phyloP scores from a whole-genome alignment of 1,140 invertebrate species.

The Arion vulgaris region DNA sequence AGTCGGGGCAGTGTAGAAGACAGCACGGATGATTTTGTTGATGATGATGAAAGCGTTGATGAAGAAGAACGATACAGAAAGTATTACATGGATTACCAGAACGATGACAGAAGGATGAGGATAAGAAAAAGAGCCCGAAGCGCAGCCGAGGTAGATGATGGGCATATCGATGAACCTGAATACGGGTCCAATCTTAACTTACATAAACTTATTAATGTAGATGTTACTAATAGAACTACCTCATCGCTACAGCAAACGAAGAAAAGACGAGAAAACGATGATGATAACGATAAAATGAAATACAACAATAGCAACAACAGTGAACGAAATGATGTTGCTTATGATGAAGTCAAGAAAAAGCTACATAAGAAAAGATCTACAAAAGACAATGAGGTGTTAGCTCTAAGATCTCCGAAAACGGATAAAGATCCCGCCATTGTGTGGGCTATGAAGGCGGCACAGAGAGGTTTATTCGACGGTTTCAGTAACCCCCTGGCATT shows the following conservation, averaged over 20 bases:
- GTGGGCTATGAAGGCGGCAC: constrained; percentile 11
- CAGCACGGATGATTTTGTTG: constrained; percentile 5
- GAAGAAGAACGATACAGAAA: background rate
- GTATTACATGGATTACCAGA: background rate
- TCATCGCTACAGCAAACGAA: background rate
- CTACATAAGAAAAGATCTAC: constrained; percentile 31
- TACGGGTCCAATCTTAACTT: background rate
- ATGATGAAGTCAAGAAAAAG: constrained; percentile 22
- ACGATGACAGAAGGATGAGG: background rate
- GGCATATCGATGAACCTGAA: background rate
- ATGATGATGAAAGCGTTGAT: constrained; percentile 8
- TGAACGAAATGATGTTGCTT: background rate
- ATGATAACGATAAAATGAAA: background rate
- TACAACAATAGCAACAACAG: no score
- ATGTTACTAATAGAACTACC: background rate
- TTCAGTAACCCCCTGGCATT: constrained; percentile 81
- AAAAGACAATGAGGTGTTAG: constrained; percentile 17
- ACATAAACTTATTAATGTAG: constrained; percentile 5
- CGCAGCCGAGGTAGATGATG: background rate
- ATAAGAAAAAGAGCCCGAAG: background rate
- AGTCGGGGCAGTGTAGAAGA: background rate
- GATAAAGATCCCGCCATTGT: background rate
- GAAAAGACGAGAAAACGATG: background rate
- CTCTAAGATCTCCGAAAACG: background rate
- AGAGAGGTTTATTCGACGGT: constrained; percentile 13